Evolutionary conservation across 1,140 invertebrate genomes (phyloP).

Genomic region (Ectropis grisescens): DNA sequence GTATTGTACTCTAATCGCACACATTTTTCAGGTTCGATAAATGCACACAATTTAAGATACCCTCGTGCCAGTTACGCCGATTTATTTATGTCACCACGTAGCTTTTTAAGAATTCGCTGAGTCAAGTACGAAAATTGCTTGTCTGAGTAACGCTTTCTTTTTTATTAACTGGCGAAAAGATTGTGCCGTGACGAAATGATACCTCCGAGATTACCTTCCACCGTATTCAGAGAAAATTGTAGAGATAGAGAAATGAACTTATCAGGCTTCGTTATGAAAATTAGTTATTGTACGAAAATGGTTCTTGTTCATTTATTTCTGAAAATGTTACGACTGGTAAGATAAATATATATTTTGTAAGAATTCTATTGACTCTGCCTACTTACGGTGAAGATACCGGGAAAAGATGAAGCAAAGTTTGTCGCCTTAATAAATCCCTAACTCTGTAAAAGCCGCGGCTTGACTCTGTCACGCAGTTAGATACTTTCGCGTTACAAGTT

Average conservation of each 20-base stretch:
- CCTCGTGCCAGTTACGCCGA: neutral
- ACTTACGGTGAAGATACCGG: no score
- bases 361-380: no score
- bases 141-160: constrained; percentile 25
- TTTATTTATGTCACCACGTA: constrained; percentile 3
- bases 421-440: neutral
- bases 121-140: constrained; percentile 19
- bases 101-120: no score
- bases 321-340: no score
- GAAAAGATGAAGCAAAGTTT: no score
- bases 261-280: constrained; percentile 13
- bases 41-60: no score
- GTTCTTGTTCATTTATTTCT: no score
- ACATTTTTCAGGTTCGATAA: constrained; percentile 3
- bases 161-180: constrained; percentile 38
- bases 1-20: constrained; percentile 17
- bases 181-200: constrained; percentile 24
- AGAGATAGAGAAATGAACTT: constrained; percentile 15
- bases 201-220: constrained; percentile 26
- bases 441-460: constrained; percentile 1
- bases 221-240: constrained; percentile 15
- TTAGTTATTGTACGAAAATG: no score
- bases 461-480: constrained; percentile 6
- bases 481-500: constrained; percentile 22
- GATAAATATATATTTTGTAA: no score